A percentile compares a stretch with the other conserved stretches of the same genome.
phyloP scores from a whole-genome alignment of 2,113 vertebrate species.

The Aegypius monachus region DNA sequence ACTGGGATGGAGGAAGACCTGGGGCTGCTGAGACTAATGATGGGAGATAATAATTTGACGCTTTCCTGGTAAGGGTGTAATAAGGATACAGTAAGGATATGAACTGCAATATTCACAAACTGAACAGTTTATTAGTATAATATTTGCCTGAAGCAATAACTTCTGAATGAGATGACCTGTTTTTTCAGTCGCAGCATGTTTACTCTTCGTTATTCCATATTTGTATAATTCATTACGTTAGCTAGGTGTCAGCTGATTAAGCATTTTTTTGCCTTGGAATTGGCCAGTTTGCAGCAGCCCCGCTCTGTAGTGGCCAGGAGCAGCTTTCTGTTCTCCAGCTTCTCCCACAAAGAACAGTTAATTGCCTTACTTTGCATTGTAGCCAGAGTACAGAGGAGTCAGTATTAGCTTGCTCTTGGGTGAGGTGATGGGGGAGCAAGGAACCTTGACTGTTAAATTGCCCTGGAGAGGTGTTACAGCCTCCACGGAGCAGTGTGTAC shows the following conservation, averaged over 20 bases:
- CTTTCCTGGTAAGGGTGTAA: background rate
- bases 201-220: background rate
- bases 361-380: background rate
- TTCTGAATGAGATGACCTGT: background rate
- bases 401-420: background rate
- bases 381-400: background rate
- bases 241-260: background rate
- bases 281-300: background rate
- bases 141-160: background rate
- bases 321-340: background rate
- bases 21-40: background rate
- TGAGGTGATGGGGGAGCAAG: background rate
- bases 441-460: background rate
- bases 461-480: background rate
- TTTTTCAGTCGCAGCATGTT: background rate
- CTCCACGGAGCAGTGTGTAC: fast-evolving
- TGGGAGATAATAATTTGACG: background rate
- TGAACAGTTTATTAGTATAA: background rate
- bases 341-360: background rate
- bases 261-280: background rate
- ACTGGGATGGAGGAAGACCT: background rate
- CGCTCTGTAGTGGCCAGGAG: background rate
- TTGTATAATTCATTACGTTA: background rate
- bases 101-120: background rate
- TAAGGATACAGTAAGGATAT: background rate